Evolutionary conservation across 2,797 vertebrate species (phyloP), one percentile per base, ranked within the genome.

Genomic region (Tarsius wallacei): DNA sequence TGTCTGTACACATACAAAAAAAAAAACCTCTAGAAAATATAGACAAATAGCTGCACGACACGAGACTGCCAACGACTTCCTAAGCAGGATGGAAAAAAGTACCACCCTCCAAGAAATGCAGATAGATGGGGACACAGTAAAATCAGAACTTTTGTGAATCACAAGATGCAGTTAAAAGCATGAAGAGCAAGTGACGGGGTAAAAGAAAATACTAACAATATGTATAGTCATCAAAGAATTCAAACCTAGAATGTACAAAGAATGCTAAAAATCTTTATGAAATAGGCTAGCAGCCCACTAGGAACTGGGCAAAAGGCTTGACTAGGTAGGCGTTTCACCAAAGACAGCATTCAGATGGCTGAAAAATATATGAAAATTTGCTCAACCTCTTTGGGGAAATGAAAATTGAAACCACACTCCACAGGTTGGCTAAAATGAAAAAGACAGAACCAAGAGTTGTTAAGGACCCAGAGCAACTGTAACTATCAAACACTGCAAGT

Each of bases 81-180:
- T 89, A 63, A 86, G 64, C 6, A 66, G 13, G 4, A 22, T 53
- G 17, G 31, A 24, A 94, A 42, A 91, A 68, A 66, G 11, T 16
- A 31, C n/a, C 73, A 57, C 42, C 7, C 15, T 15, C 21, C 59
- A 55, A 84, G 3, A 80, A 91, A 64, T 53, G 73, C 57, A 4
- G 6, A 42, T 88, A 85, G n/a, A 74, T 47, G 28, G 9, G 53
- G 86, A 83, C 61, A 31, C n/a, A 83, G 73, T 94, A 73, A 95
- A 87, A 71, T 74, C 64, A 89, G 26, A 63, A 93, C 10, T 42
- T 68, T 5, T 80, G 6, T 81, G 91, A 66, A 73, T 66, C 55
- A 64, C 85, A 73, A 93, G 81, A 15, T 61, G 12, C 26, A 86
- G 68, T 36, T 42, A 70, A 76, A 36, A 87, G 24, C 82, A 2